phyloP scores from a whole-genome alignment of 1,140 invertebrate species.

The Zaprionus capensis region DNA sequence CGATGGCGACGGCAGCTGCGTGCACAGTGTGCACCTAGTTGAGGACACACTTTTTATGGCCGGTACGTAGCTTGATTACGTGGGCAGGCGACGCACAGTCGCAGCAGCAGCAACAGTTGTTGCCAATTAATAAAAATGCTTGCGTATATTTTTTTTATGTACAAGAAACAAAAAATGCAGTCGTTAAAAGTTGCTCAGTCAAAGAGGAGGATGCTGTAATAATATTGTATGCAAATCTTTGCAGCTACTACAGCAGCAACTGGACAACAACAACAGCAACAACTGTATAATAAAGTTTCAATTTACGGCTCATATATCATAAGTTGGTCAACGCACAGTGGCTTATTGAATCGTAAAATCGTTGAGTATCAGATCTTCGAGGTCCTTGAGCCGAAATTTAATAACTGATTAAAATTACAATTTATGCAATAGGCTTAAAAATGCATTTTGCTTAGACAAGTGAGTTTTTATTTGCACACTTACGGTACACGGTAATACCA shows the following conservation, averaged over 20 bases:
- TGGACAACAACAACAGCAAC: neutral
- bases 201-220: slow-evolving; percentile 67
- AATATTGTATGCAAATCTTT: slow-evolving; percentile 78
- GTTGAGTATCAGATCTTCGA: slow-evolving; percentile 50
- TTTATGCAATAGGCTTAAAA: slow-evolving; percentile 22
- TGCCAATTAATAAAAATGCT: slow-evolving; percentile 67
- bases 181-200: slow-evolving; percentile 72
- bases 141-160: slow-evolving; percentile 38
- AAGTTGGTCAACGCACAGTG: slow-evolving; percentile 53
- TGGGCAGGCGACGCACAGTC: slow-evolving; percentile 37
- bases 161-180: slow-evolving; percentile 47
- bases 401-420: slow-evolving; percentile 15
- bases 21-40: slow-evolving; percentile 44
- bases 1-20: slow-evolving; percentile 16
- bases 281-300: slow-evolving; percentile 75
- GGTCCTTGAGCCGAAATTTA: slow-evolving; percentile 49
- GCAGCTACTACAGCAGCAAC: slow-evolving; percentile 37
- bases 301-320: slow-evolving; percentile 82
- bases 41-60: slow-evolving; percentile 76
- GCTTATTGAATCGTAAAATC: slow-evolving; percentile 77
- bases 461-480: neutral
- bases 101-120: slow-evolving; percentile 42
- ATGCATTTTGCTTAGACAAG: slow-evolving; percentile 9
- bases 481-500: neutral
- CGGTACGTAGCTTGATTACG: slow-evolving; percentile 59